Evolutionary conservation across 1,140 invertebrate species (phyloP), one percentile per base, ranked within the genome.

Genomic region (Brevipalpus yothersi): DNA sequence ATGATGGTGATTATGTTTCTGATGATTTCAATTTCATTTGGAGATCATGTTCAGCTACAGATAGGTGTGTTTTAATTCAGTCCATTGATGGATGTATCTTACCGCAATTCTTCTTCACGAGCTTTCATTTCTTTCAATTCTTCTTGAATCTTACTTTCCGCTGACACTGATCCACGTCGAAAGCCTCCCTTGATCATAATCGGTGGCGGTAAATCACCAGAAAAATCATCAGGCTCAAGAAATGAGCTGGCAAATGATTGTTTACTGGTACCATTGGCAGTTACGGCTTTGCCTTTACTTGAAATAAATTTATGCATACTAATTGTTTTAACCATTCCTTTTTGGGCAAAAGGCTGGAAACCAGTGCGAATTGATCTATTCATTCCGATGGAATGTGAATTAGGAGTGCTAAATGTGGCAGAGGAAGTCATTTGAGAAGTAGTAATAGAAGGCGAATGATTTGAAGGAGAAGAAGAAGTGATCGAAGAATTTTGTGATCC

Each of bases 61-160:
- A 43, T 43, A 11, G 42, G 15, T 11, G 15, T 9, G 42, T 43
- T 43, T 43, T 1, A 1, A 11, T 43, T 9, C 15, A 43, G 9
- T 43, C 42, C 9, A n/a, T 49, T 7, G 15, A 8, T 49, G 15
- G 8, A n/a, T 15, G 15, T 11, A 19, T n/a, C n/a, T 56, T 73
- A 79, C 75, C 80, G 83, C 13, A 84, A 70, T 65, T 84, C 82
- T 58, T 79, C 76, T 65, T 84, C 82, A 47, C 82, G 72, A 47
- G 77, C 75, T 65, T 80, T 81, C 74, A 84, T 80, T 64, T 83
- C 81, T 67, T 76, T 75, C 40, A 84, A 69, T 68, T 84, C 82
- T 60, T 80, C 80, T 67, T 84, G 81, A 59, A 84, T 84, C 68
- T 83, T 84, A 63, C 81, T 78, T 67, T 83, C 81, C 2, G 82